These are phyloP conservation scores for Apamea monoglypha DNA, from an alignment of 2,888 invertebrate genomes.

Conservation along the genomic window DNA sequence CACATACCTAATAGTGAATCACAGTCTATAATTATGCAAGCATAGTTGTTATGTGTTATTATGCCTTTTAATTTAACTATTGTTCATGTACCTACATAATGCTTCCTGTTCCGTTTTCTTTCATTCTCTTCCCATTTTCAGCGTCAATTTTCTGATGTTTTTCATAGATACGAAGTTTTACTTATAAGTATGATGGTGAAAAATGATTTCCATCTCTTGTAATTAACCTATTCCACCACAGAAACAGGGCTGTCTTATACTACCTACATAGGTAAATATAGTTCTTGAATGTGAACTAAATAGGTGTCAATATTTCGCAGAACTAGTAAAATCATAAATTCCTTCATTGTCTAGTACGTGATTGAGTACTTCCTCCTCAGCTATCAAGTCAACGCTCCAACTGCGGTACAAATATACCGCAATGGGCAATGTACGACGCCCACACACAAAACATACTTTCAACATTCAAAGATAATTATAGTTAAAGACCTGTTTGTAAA, in stretches of 20 bases:
- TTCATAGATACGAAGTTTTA: not conserved
- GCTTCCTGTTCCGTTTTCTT: not conserved
- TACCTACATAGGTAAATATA: not conserved
- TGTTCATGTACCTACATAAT: not conserved
- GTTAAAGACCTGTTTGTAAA: constrained; percentile 28
- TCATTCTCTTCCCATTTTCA: not conserved
- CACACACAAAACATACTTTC: constrained; percentile 50
- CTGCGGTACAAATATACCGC: constrained; percentile 43
- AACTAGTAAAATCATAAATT: constrained; percentile 25
- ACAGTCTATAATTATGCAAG: not conserved
- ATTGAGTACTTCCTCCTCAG: constrained; percentile 55
- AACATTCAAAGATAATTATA: constrained; percentile 49
- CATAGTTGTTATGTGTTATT: not conserved
- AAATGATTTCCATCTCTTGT: not conserved
- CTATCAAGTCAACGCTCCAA: constrained; percentile 38
- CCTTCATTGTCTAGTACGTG: constrained; percentile 29
- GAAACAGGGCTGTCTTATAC: not conserved
- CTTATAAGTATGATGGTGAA: not conserved
- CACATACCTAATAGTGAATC: constrained; percentile 21
- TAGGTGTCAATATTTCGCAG: constrained; percentile 18
- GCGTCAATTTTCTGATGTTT: no score
- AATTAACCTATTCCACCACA: not conserved
- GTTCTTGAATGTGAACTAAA: not conserved
- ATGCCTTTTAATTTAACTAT: not conserved
- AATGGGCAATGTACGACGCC: constrained; percentile 51